Base-by-base conservation (phyloP, 2,888 invertebrate genomes). In the Heliothis peltigera region DNA sequence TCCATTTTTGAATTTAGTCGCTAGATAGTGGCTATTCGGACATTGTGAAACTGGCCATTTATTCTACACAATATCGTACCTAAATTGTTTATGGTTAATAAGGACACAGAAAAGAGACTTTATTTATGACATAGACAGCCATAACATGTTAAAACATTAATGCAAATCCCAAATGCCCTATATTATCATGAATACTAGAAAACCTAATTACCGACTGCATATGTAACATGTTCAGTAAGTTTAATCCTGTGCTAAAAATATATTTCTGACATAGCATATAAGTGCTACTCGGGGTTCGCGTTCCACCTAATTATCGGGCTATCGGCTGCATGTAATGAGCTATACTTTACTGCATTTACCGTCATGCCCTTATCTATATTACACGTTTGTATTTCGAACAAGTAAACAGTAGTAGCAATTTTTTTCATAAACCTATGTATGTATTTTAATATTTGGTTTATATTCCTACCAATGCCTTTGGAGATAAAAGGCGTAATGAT, bases 311-410 rank as follows among this genome's bases (percentile, higher is more conserved):
- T 91, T 87, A 87, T 80, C 58, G 81, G 84, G 86, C 89, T 92
- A 92, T 93, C 92, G 83, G 69, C 81, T 81, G 84, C 80, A 53
- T 84, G 86, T 91, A 91, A 92, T 87, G 88, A 87, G 88, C 78
- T 80, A 82, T 82, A 80, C 75, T 86, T 82, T 80, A 83, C 83
- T 77, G 56, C 65, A 79, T 86, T 88, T 89, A 88, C 87, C 79
- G 67, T 75, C 71, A 82, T 70, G 76, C 71, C 54, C 80, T 88
- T 91, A 91, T 91, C 90, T 89, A 81, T 87, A 87, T 79, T 75
- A 70, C 79, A 15, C 17, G 47, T 44, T 51, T 58, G 18, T 56
- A n/a, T 56, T 72, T 46, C 46, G 43, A 64, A 58, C n/a, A 21
- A 17, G 25, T 12, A 7, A 18, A 32, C 6, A 15, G 15, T 17